These are phyloP conservation scores for Leucoraja erinaceus DNA, from an alignment of 2,113 vertebrate species.

Conservation along the genomic window DNA sequence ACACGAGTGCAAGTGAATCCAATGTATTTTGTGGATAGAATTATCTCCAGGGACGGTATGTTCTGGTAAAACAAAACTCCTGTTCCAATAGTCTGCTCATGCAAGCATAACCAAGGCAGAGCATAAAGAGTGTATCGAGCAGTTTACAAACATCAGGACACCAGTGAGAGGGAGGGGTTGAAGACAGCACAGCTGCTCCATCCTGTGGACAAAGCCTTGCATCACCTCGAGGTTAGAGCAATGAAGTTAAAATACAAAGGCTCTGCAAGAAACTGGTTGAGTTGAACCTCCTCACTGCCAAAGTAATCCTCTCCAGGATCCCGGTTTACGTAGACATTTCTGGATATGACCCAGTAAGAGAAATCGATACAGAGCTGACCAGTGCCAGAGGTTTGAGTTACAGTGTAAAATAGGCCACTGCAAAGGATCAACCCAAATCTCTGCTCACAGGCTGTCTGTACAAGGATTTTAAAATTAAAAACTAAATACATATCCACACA, in stretches of 20 bases:
- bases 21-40: neutral
- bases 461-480: neutral
- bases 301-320: neutral
- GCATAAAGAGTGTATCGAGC: neutral
- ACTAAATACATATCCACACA: neutral
- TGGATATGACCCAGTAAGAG: neutral
- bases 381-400: neutral
- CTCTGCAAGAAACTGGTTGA: neutral
- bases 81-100: neutral
- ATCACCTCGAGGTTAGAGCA: neutral
- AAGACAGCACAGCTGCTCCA: neutral
- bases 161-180: neutral
- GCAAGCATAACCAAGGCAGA: neutral
- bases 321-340: neutral
- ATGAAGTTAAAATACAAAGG: neutral
- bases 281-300: neutral
- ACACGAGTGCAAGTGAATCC: neutral
- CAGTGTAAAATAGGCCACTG: conserved; percentile 2
- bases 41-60: neutral
- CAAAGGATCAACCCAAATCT: neutral
- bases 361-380: neutral
- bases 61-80: neutral
- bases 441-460: neutral
- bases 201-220: neutral
- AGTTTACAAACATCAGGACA: neutral